Percentiles rank a stretch among this genome's conserved stretches.
These are phyloP conservation scores for Equus quagga DNA, from an alignment of 2,113 vertebrate species.

Conservation along the genomic window DNA sequence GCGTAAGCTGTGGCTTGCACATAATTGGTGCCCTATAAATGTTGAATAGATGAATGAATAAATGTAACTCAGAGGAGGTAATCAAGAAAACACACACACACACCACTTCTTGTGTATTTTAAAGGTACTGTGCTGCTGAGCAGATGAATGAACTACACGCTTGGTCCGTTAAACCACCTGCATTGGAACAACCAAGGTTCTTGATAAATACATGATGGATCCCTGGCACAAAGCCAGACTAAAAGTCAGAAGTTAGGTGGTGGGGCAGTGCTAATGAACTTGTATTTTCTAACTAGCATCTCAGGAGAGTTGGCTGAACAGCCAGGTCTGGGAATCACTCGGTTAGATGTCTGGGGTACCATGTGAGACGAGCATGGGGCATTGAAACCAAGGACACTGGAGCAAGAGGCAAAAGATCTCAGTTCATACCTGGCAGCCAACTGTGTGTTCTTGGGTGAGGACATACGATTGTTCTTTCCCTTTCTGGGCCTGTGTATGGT, in stretches of 20 bases:
- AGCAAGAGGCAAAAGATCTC: not conserved
- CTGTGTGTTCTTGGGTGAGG: not conserved
- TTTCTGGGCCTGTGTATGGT: not conserved
- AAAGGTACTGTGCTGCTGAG: not conserved
- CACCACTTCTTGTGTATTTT: not conserved
- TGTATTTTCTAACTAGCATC: not conserved
- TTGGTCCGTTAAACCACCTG: not conserved
- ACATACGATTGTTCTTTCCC: not conserved
- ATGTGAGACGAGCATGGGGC: not conserved
- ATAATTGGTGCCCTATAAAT: not conserved
- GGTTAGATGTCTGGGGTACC: not conserved
- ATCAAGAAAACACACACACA: not conserved
- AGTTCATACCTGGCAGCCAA: not conserved
- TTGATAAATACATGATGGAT: not conserved
- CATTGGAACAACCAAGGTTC: not conserved
- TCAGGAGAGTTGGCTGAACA: not conserved
- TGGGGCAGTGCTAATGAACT: not conserved
- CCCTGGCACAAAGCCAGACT: not conserved
- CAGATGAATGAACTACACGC: not conserved
- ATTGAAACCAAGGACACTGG: not conserved
- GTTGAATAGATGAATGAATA: constrained; percentile 24
- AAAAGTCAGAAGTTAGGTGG: not conserved
- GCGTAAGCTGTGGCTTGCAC: not conserved
- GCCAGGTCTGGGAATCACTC: not conserved
- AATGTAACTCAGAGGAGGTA: not conserved